Evolutionary conservation across 2,888 invertebrate species (phyloP), one percentile per base, ranked within the genome.

Genomic region (Slavum lentiscoides): DNA sequence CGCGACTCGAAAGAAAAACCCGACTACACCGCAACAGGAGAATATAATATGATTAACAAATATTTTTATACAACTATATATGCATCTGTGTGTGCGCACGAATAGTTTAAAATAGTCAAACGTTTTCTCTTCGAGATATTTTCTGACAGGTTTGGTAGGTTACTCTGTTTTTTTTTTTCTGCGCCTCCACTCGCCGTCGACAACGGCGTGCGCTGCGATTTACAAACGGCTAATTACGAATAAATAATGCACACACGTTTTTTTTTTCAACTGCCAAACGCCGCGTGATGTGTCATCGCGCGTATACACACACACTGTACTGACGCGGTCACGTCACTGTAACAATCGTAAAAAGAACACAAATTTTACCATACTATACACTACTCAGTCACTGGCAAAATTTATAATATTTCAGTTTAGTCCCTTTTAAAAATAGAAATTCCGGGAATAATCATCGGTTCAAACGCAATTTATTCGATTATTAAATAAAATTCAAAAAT

Each of bases 201-300:
- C n/a, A n/a, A n/a, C 30, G 49, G n/a, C 21, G 15, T 55, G 39
- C n/a, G 39, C n/a, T 53, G 17, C 53, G 53, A 61, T 80, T 70
- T 80, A 70, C 62, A 76, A 53, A 80, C 77, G 3, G 49, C 62
- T 70, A 80, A 70, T 61, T 70, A 70, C 70, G 53, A 80, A 76
- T 76, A 76, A 68, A 76, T 68, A 76, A 68, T 43, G 58, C 30
- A 68, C 43, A 67, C 9, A 37, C n/a, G n/a, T n/a, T n/a, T n/a
- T n/a, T n/a, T 49, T 30, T 74, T 59, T 77, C 69, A 76, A 77
- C 77, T 59, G 62, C 37, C 39, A 55, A 70, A 70, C 70, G 53
- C 70, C n/a, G n/a, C n/a, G 39, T 80, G 70, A 62, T 64, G 53
- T 70, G 61, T 37, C 68, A 69, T 53, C 43, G 30, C 59, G 13